These are phyloP conservation scores for Ichneumoninae sp. DNA, from an alignment of 2,888 invertebrate genomes.

Conservation along the genomic window DNA sequence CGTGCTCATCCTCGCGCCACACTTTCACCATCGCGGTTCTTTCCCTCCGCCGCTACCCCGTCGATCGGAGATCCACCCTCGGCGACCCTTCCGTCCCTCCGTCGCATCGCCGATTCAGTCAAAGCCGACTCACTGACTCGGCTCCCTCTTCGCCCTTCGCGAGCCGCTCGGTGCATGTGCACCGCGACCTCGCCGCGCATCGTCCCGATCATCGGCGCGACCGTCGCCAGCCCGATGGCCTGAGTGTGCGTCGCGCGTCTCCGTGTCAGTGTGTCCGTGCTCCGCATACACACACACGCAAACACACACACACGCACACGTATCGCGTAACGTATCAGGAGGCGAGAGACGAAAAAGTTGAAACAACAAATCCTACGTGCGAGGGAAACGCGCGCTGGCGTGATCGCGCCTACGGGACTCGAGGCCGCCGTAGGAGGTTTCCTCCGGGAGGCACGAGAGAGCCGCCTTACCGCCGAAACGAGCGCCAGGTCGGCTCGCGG, in stretches of 20 bases:
- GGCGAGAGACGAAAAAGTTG: too few species aligned
- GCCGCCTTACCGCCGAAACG: constrained; percentile 64
- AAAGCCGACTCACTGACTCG: constrained; percentile 62
- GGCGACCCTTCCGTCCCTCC: too few species aligned
- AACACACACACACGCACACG: not conserved
- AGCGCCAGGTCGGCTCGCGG: constrained; percentile 57
- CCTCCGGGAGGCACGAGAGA: constrained; percentile 19
- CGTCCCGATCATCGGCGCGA: constrained; percentile 52
- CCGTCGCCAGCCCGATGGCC: constrained; percentile 44
- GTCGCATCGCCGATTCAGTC: constrained; percentile 51
- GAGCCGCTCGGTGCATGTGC: constrained; percentile 59
- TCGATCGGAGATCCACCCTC: too few species aligned
- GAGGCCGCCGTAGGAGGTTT: constrained; percentile 21
- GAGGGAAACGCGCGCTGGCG: constrained; percentile 36
- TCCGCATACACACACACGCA: not conserved
- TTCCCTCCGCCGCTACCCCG: not conserved
- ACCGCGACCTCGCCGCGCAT: constrained; percentile 36
- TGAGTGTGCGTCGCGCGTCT: constrained; percentile 22
- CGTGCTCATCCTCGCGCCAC: constrained; percentile 30
- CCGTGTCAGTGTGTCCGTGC: constrained; percentile 6
- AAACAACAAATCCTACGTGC: not conserved
- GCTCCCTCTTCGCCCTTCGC: constrained; percentile 45
- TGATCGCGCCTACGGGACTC: constrained; percentile 60
- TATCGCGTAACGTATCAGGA: too few species aligned
- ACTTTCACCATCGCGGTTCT: constrained; percentile 27